A percentile compares a stretch with the other conserved stretches of the same genome.
Evolutionary conservation across 92 coral and sea anemone species (phyloP).

Genomic region (Desmophyllum pertusum): DNA sequence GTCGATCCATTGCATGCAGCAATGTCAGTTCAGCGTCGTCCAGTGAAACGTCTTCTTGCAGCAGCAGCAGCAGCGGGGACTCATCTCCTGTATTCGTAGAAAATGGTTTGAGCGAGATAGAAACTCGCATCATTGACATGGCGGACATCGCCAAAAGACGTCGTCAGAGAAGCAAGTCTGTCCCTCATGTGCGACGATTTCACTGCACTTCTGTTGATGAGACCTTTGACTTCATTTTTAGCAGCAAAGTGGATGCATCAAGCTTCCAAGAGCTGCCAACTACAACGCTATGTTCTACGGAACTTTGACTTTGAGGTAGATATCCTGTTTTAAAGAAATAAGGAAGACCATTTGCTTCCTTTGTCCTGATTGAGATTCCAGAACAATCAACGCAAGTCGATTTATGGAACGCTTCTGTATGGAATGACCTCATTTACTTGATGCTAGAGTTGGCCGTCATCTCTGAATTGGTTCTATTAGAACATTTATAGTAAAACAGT

Average conservation of each 20-base stretch:
- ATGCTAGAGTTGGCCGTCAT: neutral
- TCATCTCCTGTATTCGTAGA: conserved; percentile 2
- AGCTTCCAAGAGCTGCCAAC: conserved; percentile 48
- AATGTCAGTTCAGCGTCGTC: conserved; percentile 22
- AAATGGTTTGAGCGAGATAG: conserved; percentile 10
- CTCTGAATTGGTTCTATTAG: neutral
- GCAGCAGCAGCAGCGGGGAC: too few relatives aligned
- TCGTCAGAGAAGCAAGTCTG: conserved; percentile 39
- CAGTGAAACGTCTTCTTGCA: conserved; percentile 28
- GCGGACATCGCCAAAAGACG: conserved; percentile 42
- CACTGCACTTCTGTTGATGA: conserved; percentile 22
- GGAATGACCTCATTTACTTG: neutral
- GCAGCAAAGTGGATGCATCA: conserved; percentile 30
- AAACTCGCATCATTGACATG: conserved; percentile 26
- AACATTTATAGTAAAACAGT: neutral
- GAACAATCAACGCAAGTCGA: neutral
- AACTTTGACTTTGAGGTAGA: conserved; percentile 22
- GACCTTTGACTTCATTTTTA: conserved; percentile 1
- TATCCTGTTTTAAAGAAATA: neutral
- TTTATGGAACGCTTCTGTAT: neutral
- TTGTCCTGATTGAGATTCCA: neutral
- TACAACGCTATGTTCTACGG: conserved; percentile 44
- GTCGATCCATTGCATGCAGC: conserved; percentile 13
- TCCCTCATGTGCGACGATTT: conserved; percentile 16
- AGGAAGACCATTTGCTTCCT: too few relatives aligned